Conservation (phyloP, 2,113 vertebrate genomes). For the Tichodroma muraria region DNA sequence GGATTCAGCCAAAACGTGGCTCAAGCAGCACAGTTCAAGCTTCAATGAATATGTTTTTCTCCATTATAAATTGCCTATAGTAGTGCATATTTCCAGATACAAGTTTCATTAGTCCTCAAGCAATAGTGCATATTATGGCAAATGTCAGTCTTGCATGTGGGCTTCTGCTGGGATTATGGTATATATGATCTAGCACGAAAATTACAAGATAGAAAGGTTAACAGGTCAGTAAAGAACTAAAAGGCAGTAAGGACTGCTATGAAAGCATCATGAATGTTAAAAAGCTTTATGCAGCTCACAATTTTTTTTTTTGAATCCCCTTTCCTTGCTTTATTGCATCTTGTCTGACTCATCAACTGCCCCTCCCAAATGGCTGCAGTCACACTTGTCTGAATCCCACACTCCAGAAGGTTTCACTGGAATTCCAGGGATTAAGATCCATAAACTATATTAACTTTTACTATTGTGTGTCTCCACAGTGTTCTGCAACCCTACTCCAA, state of each 20-base stretch:
- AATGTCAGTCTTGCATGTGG: background rate
- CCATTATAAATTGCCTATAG: accelerated
- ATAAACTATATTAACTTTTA: background rate
- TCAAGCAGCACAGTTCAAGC: background rate
- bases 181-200: background rate
- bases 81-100: background rate
- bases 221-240: background rate
- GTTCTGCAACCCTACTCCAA: background rate
- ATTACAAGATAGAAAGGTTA: background rate
- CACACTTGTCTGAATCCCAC: background rate
- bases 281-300: background rate
- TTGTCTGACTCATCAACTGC: background rate
- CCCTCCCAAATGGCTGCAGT: background rate
- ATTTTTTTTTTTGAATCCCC: background rate
- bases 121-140: background rate
- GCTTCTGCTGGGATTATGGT: background rate
- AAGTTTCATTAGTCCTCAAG: background rate
- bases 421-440: background rate
- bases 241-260: background rate
- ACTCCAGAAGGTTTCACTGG: background rate
- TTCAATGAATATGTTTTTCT: background rate
- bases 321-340: background rate
- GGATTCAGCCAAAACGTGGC: background rate
- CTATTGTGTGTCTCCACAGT: background rate
- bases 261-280: background rate